Evolutionary conservation across 2,797 vertebrate genomes (phyloP).

Genomic region (Otus scops): DNA sequence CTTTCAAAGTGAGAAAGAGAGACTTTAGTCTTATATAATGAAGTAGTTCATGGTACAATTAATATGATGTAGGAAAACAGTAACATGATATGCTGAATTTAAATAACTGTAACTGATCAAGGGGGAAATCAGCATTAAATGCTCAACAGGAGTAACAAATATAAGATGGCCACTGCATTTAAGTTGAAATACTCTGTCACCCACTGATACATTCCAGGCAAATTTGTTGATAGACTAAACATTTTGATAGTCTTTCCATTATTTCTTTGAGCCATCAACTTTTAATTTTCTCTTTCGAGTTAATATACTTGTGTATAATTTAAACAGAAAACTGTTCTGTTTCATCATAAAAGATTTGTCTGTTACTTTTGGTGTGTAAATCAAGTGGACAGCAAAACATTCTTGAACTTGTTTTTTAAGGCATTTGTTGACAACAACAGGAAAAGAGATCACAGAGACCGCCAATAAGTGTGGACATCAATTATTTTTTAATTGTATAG

Average conservation of each 20-base stretch:
- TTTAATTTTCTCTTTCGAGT: constrained; percentile 79
- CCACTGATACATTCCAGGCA: constrained; percentile 66
- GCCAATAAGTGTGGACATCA: constrained; percentile 95
- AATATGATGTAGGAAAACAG: constrained; percentile 66
- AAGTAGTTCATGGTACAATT: constrained; percentile 72
- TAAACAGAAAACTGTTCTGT: constrained; percentile 84
- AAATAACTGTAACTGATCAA: constrained; percentile 69
- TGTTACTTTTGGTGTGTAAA: constrained; percentile 78
- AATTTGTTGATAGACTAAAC: constrained; percentile 74
- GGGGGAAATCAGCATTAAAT: constrained; percentile 63
- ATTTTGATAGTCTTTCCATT: constrained; percentile 74
- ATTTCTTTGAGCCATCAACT: constrained; percentile 75
- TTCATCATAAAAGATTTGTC: constrained; percentile 87
- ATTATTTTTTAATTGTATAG: constrained; percentile 99
- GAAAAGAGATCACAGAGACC: constrained; percentile 90
- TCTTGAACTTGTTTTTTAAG: constrained; percentile 81
- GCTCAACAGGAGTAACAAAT: constrained; percentile 58
- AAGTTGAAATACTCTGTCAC: constrained; percentile 41
- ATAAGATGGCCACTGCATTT: constrained; percentile 66
- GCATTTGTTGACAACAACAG: constrained; percentile 93
- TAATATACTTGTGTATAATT: constrained; percentile 81
- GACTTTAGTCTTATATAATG: constrained; percentile 61
- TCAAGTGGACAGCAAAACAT: constrained; percentile 80
- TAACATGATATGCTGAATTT: constrained; percentile 69
- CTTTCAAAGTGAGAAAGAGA: constrained; percentile 37